These are phyloP conservation scores for Sisyra nigra DNA, from an alignment of 2,888 invertebrate species.

Conservation along the genomic window DNA sequence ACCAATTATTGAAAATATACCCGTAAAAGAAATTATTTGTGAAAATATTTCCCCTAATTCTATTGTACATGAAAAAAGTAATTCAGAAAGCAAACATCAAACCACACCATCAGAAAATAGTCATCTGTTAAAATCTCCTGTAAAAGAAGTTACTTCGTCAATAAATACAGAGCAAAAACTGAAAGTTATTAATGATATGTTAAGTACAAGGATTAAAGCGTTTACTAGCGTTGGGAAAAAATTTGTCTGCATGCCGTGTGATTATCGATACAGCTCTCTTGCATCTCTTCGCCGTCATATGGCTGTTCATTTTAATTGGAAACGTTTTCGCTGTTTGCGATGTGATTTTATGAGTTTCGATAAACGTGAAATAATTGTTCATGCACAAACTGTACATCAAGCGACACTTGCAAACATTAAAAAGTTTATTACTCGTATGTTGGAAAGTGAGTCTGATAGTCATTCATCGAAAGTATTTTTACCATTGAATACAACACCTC, in stretches of 20 bases:
- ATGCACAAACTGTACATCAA: constrained; percentile 44
- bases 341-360: constrained; percentile 54
- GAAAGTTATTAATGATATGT: constrained; percentile 2
- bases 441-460: constrained; percentile 16
- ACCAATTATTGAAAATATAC: background rate
- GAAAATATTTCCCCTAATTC: background rate
- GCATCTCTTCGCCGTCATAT: constrained; percentile 42
- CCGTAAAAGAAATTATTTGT: background rate
- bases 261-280: constrained; percentile 29
- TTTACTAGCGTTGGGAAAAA: constrained; percentile 15
- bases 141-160: background rate
- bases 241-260: constrained; percentile 36
- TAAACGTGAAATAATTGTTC: constrained; percentile 46
- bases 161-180: no score
- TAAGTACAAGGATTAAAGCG: constrained; percentile 1
- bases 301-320: constrained; percentile 51
- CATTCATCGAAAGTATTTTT: constrained; percentile 11
- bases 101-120: background rate
- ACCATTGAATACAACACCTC: constrained; percentile 6
- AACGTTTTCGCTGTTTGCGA: constrained; percentile 46
- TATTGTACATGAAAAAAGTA: background rate
- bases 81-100: background rate
- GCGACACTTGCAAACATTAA: constrained; percentile 30
- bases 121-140: background rate
- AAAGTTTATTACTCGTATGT: constrained; percentile 3